Evolutionary conservation across 2,888 invertebrate genomes (phyloP).

Genomic region (Eupithecia centaureata): DNA sequence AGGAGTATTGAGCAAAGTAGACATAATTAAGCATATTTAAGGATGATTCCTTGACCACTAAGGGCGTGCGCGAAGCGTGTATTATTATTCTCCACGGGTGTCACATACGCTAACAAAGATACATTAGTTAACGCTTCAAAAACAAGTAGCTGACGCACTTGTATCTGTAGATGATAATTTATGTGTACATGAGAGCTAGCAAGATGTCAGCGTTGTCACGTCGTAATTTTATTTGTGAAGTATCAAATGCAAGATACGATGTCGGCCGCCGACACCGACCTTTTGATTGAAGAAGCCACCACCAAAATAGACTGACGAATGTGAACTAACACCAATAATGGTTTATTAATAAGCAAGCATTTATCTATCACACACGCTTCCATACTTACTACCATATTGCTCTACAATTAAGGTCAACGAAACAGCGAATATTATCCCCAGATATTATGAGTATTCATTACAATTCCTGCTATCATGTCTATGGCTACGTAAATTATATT

Average conservation of each 20-base stretch:
- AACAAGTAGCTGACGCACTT: constrained; percentile 27
- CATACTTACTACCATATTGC: not conserved
- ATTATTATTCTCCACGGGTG: constrained; percentile 61
- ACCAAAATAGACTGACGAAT: constrained; percentile 44
- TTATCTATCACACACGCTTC: constrained; percentile 6
- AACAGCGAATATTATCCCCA: not conserved
- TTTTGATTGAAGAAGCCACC: constrained; percentile 50
- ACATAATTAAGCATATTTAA: constrained; percentile 27
- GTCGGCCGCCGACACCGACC: constrained; percentile 46
- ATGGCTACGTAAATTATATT: not conserved
- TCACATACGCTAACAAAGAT: constrained; percentile 54
- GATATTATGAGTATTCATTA: not conserved
- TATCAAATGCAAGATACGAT: constrained; percentile 37
- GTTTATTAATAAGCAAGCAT: not conserved
- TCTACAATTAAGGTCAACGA: not conserved
- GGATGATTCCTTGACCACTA: constrained; percentile 52
- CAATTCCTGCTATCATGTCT: not conserved
- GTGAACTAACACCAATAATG: constrained; percentile 26
- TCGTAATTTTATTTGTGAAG: constrained; percentile 38
- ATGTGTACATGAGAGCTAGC: constrained; percentile 32
- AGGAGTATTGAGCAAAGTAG: not conserved
- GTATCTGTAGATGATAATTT: constrained; percentile 30
- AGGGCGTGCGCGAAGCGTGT: constrained; percentile 53
- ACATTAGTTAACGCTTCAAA: constrained; percentile 42
- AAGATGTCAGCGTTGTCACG: constrained; percentile 32